Percentiles rank a stretch among this genome's conserved stretches.
phyloP scores from a whole-genome alignment of 1,140 invertebrate species.

The Panagrolaimus sp. region DNA sequence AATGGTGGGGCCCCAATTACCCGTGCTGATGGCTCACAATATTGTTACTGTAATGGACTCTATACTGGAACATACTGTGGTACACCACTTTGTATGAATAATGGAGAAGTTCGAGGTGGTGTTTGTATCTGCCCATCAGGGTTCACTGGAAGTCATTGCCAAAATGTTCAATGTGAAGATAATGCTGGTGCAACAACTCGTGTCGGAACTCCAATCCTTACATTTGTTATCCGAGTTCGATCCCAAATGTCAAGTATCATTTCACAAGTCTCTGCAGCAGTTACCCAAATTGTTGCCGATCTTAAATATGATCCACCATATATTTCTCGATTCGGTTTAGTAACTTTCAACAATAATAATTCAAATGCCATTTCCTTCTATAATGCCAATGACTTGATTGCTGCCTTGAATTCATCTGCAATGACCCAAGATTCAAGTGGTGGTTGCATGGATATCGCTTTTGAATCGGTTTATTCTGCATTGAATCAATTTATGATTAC shows the following conservation, averaged over 20 bases:
- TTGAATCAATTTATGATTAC: slow-evolving; percentile 6
- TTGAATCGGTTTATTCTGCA: background rate
- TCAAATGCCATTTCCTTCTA: background rate
- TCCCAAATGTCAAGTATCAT: background rate
- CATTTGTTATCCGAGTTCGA: slow-evolving; percentile 7
- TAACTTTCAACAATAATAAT: slow-evolving; percentile 6
- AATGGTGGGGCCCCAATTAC: background rate
- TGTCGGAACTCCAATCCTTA: background rate
- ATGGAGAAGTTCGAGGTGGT: background rate
- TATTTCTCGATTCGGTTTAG: slow-evolving; percentile 4
- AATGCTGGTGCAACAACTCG: background rate
- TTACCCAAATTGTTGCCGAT: background rate
- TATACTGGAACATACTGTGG: slow-evolving; percentile 1
- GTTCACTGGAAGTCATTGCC: background rate
- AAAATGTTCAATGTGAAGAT: slow-evolving; percentile 7
- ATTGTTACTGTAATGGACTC: slow-evolving; percentile 1
- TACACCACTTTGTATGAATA: slow-evolving; percentile 13
- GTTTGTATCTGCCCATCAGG: background rate
- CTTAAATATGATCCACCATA: slow-evolving; percentile 1
- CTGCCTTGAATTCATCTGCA: background rate
- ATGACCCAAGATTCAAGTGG: background rate
- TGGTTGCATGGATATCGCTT: slow-evolving; percentile 7
- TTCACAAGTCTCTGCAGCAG: background rate
- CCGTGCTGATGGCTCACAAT: slow-evolving; percentile 10
- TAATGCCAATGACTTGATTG: background rate